phyloP scores from a whole-genome alignment of 30 jellyfish, hydroid and myxozoan species.

The Rhopilema esculentum region DNA sequence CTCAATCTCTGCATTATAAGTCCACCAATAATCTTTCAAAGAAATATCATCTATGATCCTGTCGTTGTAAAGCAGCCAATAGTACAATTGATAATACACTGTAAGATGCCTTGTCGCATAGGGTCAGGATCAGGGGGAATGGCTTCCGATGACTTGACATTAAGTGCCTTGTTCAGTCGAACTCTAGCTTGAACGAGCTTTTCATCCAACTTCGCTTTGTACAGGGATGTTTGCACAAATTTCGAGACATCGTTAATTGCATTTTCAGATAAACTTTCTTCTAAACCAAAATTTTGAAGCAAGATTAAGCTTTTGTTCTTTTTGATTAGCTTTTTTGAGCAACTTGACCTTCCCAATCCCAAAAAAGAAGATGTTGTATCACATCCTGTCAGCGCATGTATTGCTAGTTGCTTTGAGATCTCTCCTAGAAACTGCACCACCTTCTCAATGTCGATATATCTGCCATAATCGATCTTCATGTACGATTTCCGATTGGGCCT shows the following conservation, averaged over 20 bases:
- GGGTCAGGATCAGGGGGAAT: slow-evolving; percentile 71
- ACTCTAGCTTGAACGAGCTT: slow-evolving; percentile 60
- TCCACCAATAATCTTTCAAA: neutral
- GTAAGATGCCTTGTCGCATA: neutral
- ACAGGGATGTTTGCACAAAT: slow-evolving; percentile 43
- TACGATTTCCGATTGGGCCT: slow-evolving; percentile 34
- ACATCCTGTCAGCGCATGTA: slow-evolving; percentile 9
- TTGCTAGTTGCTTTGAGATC: neutral
- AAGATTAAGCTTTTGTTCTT: neutral
- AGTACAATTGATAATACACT: slow-evolving; percentile 8
- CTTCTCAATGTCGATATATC: slow-evolving; percentile 1
- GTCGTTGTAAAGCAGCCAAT: slow-evolving; percentile 2
- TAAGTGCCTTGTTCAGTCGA: slow-evolving; percentile 60
- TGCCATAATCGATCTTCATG: slow-evolving; percentile 14
- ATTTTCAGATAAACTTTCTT: slow-evolving; percentile 9
- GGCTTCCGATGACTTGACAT: slow-evolving; percentile 55
- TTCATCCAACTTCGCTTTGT: slow-evolving; percentile 50
- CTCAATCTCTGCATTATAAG: neutral
- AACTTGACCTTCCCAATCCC: slow-evolving; percentile 45
- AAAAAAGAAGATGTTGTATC: slow-evolving; percentile 69
- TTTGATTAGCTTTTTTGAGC: slow-evolving; percentile 21
- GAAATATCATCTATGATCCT: neutral
- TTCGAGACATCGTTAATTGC: neutral
- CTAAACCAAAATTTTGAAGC: neutral
- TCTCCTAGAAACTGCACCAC: neutral